Conservation (phyloP, 1,140 invertebrate genomes). For the Drosophila pallidifrons region DNA sequence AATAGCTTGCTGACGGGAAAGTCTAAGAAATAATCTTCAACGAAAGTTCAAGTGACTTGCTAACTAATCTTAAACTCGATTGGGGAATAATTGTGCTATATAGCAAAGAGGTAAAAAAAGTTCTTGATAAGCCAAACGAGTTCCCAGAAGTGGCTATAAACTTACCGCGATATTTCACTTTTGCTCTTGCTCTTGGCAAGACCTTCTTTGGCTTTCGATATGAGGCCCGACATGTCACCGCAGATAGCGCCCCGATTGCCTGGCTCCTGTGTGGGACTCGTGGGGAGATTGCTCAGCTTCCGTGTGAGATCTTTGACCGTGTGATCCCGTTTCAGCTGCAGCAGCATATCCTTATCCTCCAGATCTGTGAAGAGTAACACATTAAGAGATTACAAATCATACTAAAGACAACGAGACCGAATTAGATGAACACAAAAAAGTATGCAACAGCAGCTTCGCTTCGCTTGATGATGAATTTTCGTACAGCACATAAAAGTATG, state of each 20-base stretch:
- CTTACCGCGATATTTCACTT: slow-evolving; percentile 85
- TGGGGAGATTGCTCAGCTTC: slow-evolving; percentile 90
- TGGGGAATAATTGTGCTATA: too few relatives aligned
- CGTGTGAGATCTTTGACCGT: slow-evolving; percentile 95
- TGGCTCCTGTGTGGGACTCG: slow-evolving; percentile 86
- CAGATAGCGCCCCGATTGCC: slow-evolving; percentile 86
- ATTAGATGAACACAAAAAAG: slow-evolving; percentile 22
- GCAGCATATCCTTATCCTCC: slow-evolving; percentile 78
- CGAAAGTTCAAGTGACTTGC: slow-evolving; percentile 7
- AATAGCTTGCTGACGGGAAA: not conserved
- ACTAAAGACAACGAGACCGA: not conserved
- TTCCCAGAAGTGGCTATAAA: not conserved
- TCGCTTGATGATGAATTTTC: not conserved
- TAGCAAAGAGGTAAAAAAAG: not conserved
- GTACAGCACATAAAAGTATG: slow-evolving; percentile 55
- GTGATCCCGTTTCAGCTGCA: slow-evolving; percentile 89
- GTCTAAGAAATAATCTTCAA: slow-evolving; percentile 4
- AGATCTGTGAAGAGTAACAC: slow-evolving; percentile 55
- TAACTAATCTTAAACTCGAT: not conserved
- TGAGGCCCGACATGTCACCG: slow-evolving; percentile 94
- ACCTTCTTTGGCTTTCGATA: slow-evolving; percentile 97
- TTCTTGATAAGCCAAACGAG: slow-evolving; percentile 11
- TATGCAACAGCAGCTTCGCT: slow-evolving; percentile 24
- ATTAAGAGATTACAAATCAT: not conserved
- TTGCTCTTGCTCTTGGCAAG: slow-evolving; percentile 93